phyloP scores from a whole-genome alignment of 2,113 vertebrate species.

The Apodemus speciosus region DNA sequence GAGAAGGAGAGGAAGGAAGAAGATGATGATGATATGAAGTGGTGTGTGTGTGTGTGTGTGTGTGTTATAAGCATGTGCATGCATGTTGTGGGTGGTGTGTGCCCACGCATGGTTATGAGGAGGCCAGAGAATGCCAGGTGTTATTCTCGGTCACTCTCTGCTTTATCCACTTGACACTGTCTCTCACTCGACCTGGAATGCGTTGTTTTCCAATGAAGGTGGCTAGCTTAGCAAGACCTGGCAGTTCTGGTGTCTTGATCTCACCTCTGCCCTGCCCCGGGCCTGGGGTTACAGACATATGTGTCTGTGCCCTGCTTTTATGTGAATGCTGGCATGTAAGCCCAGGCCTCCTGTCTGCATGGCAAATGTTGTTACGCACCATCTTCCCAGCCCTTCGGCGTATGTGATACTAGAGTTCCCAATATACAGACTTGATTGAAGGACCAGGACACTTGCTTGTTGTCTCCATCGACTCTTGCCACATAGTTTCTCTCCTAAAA shows the following conservation, averaged over 20 bases:
- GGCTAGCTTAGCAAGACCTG: not conserved
- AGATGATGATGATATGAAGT: not conserved
- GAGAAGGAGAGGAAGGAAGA: not conserved
- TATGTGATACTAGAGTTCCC: not conserved
- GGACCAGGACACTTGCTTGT: not conserved
- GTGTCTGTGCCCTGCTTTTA: too few species aligned
- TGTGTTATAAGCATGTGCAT: not conserved
- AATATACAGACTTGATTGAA: fast-evolving
- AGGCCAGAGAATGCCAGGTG: not conserved
- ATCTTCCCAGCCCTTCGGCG: too few species aligned
- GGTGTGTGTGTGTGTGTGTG: not conserved
- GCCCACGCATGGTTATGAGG: not conserved
- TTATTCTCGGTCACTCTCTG: not conserved
- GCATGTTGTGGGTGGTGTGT: not conserved
- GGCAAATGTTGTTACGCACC: not conserved
- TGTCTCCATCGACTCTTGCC: not conserved
- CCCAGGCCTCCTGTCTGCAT: not conserved
- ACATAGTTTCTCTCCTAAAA: not conserved
- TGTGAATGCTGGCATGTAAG: not conserved
- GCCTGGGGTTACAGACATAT: not conserved
- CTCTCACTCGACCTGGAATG: not conserved
- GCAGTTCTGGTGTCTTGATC: fast-evolving
- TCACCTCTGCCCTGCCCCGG: not conserved
- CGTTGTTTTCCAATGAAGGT: not conserved
- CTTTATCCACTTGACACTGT: not conserved